Base-by-base conservation (phyloP, 92 coral and sea anemone species). In the Meandrina meandrites region DNA sequence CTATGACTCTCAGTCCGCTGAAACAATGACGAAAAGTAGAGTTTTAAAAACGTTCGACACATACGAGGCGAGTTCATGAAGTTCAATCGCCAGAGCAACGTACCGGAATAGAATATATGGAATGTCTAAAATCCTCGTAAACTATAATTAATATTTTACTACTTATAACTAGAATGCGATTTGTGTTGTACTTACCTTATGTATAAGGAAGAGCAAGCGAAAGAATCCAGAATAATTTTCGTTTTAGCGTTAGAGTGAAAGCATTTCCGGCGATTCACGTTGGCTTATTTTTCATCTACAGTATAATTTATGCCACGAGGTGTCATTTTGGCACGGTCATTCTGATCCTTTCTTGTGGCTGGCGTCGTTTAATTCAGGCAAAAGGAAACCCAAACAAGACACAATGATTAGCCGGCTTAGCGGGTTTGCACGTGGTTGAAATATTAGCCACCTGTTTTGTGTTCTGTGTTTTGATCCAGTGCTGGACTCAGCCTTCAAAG, bases 221-320 rank as follows among this genome's bases (percentile, higher is more conserved):
- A 13, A 0, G 31, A 60, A 60, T 60, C 68, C 68, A 60, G 5
- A 22, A 22, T 60, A 22, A 60, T 28, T 60, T 60, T 22, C 68
- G 28, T 22, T 24, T 60, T 6, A 22, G 24, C 62, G 24, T 40
- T 40, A 40, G 45, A 40, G 6, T 2, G 6, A 40, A 40, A 40
- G 45, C 45, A 6, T n/a, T n/a, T n/a, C 45, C 45, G 6, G 3
- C 2, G 45, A 40, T 40, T 40, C 3, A 40, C 28, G 68, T 60
- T 60, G 68, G 2, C 6, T 60, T 60, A 60, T 22, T 22, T 22
- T 22, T 7, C 1, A 22, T 60, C 30, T 22, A 60, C 22, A 22
- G 68, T 60, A n/a, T n/a, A 60, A 60, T 60, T 60, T 60, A 60
- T 60, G 68, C 68, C 68, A 60, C 28, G 68, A 21, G 68, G 68